These are phyloP conservation scores for Cisticola juncidis DNA, from an alignment of 2,113 vertebrate genomes.

Conservation along the genomic window DNA sequence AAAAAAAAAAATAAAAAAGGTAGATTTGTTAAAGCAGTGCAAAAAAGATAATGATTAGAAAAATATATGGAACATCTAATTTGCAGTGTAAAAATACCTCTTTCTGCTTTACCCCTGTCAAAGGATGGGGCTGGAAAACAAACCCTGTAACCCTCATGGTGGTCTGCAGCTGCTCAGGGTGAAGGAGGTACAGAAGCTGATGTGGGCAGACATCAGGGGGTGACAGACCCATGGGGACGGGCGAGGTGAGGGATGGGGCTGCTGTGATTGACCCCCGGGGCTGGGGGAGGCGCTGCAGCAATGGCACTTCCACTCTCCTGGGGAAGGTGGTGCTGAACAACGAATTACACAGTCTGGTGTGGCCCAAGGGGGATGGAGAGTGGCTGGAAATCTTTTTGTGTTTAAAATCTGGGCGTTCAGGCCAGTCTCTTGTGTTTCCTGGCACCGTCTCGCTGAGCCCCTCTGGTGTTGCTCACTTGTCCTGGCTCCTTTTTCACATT, in stretches of 20 bases:
- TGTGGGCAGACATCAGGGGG: fast-evolving
- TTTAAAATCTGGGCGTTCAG: neutral
- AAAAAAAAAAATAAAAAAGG: too few relatives aligned
- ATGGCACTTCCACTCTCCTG: neutral
- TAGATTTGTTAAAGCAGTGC: neutral
- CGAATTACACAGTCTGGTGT: neutral
- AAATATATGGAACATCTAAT: neutral
- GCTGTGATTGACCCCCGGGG: neutral
- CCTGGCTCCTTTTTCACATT: neutral
- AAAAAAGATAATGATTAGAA: neutral
- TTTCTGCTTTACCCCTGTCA: neutral
- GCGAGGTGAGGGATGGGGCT: fast-evolving
- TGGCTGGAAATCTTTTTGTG: neutral
- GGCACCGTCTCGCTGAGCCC: neutral
- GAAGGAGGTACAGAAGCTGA: neutral
- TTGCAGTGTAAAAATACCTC: neutral
- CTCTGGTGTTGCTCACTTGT: neutral
- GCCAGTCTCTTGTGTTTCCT: neutral
- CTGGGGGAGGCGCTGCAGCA: neutral
- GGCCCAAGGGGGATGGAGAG: neutral
- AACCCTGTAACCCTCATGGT: fast-evolving
- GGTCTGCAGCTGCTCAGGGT: neutral
- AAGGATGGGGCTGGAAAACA: neutral
- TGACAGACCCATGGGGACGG: neutral
- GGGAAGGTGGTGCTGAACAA: neutral